A percentile compares a stretch with the other conserved stretches of the same genome.
These are phyloP conservation scores for Apodemia zela DNA, from an alignment of 2,888 invertebrate genomes.

Conservation along the genomic window DNA sequence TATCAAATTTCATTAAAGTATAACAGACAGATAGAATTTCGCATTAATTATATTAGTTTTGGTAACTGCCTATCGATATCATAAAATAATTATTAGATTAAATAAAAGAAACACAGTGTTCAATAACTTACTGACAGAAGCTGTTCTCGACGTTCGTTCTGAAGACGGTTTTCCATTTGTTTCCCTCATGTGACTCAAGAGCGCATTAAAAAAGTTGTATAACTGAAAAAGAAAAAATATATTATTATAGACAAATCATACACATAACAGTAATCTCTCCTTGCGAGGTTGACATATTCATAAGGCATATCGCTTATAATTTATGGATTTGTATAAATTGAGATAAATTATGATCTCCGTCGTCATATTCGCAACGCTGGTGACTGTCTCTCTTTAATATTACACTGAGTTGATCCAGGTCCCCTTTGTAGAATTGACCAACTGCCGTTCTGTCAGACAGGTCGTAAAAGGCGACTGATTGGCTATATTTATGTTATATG, in stretches of 20 bases:
- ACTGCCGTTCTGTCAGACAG: too few relatives aligned
- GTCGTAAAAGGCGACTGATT: too few relatives aligned
- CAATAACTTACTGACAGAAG: constrained; percentile 75
- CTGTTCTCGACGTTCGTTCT: constrained; percentile 83
- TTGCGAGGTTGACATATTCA: background rate
- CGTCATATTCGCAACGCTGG: too few relatives aligned
- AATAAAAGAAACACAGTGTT: background rate
- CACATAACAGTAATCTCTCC: background rate
- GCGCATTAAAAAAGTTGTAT: constrained; percentile 96
- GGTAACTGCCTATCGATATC: background rate
- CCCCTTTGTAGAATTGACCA: too few relatives aligned
- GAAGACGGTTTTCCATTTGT: constrained; percentile 81
- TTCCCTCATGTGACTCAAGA: constrained; percentile 91
- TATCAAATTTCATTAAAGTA: too few relatives aligned
- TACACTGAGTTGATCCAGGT: too few relatives aligned
- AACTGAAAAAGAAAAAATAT: constrained; percentile 81
- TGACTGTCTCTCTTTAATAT: background rate
- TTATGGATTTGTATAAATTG: background rate
- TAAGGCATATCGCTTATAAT: background rate
- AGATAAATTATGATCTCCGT: background rate
- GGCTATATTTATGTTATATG: too few relatives aligned
- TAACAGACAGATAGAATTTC: too few relatives aligned
- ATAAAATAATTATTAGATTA: background rate
- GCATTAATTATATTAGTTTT: too few relatives aligned
- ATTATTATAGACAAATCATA: too few relatives aligned